Evolutionary conservation across 2,113 vertebrate species (phyloP).

Genomic region (Athene noctua): DNA sequence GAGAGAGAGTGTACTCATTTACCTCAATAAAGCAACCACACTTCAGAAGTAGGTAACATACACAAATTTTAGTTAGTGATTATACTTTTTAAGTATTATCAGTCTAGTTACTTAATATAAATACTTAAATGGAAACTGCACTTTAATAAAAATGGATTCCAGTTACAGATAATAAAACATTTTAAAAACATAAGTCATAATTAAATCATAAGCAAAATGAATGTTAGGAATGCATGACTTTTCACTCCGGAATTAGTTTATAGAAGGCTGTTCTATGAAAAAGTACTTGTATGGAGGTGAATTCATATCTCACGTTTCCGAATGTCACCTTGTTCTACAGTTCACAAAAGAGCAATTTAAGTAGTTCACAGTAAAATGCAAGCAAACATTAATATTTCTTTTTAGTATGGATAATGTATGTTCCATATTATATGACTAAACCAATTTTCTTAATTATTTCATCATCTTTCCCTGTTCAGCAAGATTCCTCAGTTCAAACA

Average conservation of each 20-base stretch:
- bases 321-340: not conserved
- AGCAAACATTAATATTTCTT: not conserved
- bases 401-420: not conserved
- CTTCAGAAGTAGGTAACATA: not conserved
- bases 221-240: not conserved
- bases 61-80: not conserved
- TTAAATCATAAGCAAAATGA: not conserved
- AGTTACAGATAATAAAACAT: not conserved
- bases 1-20: not conserved
- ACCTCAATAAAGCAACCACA: not conserved
- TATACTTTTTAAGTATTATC: not conserved
- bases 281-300: not conserved
- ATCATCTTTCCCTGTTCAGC: not conserved
- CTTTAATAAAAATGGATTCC: not conserved
- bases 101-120: not conserved
- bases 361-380: not conserved
- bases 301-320: not conserved
- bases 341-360: not conserved
- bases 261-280: not conserved
- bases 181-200: not conserved
- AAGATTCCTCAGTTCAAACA: not conserved
- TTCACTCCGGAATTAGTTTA: not conserved
- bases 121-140: not conserved
- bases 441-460: not conserved
- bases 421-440: not conserved